phyloP scores from a whole-genome alignment of 2,888 invertebrate species.

The Allophyes oxyacanthae region DNA sequence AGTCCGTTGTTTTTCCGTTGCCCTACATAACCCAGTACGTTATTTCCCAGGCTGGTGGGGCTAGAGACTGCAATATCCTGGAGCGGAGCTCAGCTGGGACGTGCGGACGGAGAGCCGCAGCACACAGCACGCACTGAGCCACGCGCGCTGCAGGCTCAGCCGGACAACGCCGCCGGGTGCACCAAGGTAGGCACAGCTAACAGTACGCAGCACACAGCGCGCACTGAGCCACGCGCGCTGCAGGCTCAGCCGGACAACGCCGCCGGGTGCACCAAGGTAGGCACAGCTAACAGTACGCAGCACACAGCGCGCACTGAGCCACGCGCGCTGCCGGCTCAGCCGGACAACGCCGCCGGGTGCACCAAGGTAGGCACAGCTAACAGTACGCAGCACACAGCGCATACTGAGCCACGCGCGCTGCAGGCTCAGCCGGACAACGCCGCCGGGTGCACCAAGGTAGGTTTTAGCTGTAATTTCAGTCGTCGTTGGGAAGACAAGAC shows the following conservation, averaged over 20 bases:
- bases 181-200: conserved; percentile 66
- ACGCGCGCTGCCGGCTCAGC: conserved; percentile 55
- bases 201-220: conserved; percentile 63
- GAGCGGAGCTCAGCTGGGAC: conserved; percentile 72
- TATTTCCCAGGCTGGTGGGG: conserved; percentile 69
- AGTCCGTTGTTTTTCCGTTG: too few relatives aligned
- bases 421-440: conserved; percentile 54
- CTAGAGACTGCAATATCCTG: conserved; percentile 71
- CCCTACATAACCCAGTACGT: neutral
- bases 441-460: conserved; percentile 75
- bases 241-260: conserved; percentile 54
- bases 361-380: conserved; percentile 66
- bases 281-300: conserved; percentile 48
- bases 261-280: conserved; percentile 75
- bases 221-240: conserved; percentile 60
- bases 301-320: conserved; percentile 59
- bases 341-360: conserved; percentile 61
- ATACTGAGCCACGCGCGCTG: conserved; percentile 60
- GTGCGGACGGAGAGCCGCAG: conserved; percentile 65
- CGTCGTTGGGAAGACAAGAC: too few relatives aligned
- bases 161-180: conserved; percentile 61
- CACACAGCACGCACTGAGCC: conserved; percentile 59
- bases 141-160: conserved; percentile 55
- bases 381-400: conserved; percentile 57
- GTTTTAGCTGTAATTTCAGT: too few relatives aligned